These are phyloP conservation scores for Mus spretus DNA, from an alignment of 2,797 vertebrate species.

Conservation along the genomic window DNA sequence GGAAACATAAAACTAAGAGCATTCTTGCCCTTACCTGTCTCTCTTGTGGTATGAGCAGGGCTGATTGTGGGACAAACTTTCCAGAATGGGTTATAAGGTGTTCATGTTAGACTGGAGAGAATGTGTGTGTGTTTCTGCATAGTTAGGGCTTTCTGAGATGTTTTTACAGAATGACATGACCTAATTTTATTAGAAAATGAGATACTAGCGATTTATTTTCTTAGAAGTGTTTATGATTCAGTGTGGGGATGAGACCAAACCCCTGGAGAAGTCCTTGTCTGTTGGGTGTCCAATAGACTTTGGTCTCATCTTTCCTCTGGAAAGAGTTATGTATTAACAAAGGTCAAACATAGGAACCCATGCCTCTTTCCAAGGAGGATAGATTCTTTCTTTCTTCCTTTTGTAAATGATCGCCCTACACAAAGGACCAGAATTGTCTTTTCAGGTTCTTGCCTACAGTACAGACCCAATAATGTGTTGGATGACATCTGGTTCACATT, in stretches of 20 bases:
- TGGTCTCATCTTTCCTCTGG: background rate
- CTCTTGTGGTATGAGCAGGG: background rate
- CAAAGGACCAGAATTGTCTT: background rate
- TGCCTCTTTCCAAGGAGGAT: background rate
- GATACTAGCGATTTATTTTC: slow-evolving; percentile 2
- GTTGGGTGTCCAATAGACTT: background rate
- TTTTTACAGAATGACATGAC: slow-evolving; percentile 42
- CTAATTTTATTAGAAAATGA: slow-evolving; percentile 54
- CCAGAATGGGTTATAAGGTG: background rate
- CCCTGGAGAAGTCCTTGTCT: background rate
- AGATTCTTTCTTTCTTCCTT: background rate
- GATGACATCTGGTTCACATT: slow-evolving; percentile 19
- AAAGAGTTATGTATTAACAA: background rate
- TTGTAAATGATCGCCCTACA: background rate
- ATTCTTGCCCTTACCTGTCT: background rate
- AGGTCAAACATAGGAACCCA: background rate
- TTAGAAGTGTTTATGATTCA: slow-evolving; percentile 29
- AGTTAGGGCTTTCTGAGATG: slow-evolving; percentile 18
- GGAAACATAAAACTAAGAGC: background rate
- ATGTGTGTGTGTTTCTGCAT: slow-evolving; percentile 46
- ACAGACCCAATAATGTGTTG: background rate
- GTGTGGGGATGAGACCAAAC: background rate
- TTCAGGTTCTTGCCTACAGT: background rate
- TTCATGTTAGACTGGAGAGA: background rate
- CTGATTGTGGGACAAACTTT: background rate